phyloP scores from a whole-genome alignment of 2,888 invertebrate species.

The Scaptomyza polygonia region DNA sequence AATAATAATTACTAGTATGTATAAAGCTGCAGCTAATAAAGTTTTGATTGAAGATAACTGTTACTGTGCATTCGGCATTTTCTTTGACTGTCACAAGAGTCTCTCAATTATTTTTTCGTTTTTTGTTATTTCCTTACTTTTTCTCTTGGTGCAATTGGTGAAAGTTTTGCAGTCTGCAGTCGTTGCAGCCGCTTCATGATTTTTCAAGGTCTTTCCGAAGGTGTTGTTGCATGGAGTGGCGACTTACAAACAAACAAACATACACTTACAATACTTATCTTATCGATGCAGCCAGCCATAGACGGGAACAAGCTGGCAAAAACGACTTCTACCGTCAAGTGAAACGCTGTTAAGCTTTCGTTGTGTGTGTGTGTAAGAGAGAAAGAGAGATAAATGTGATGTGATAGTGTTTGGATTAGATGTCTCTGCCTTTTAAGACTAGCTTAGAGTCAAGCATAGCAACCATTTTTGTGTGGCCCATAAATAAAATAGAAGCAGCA shows the following conservation, averaged over 20 bases:
- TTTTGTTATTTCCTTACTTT: neutral
- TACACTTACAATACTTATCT: neutral
- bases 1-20: constrained; percentile 23
- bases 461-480: constrained; percentile 7
- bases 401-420: neutral
- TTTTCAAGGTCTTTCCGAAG: constrained; percentile 74
- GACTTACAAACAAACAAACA: constrained; percentile 6
- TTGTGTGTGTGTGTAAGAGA: neutral
- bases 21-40: constrained; percentile 11
- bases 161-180: constrained; percentile 62
- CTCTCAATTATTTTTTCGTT: neutral
- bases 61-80: constrained; percentile 23
- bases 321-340: constrained; percentile 6
- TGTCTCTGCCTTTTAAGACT: neutral
- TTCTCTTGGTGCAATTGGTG: constrained; percentile 51
- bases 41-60: constrained; percentile 40
- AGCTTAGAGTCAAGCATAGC: neutral
- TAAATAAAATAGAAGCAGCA: neutral
- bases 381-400: neutral
- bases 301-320: constrained; percentile 12
- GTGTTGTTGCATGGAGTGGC: constrained; percentile 28
- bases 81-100: constrained; percentile 26
- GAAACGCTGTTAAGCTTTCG: constrained; percentile 8
- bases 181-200: constrained; percentile 50
- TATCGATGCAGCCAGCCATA: constrained; percentile 3